Conservation (phyloP, 2,888 invertebrate species). For the Metopia argyrocephala region DNA sequence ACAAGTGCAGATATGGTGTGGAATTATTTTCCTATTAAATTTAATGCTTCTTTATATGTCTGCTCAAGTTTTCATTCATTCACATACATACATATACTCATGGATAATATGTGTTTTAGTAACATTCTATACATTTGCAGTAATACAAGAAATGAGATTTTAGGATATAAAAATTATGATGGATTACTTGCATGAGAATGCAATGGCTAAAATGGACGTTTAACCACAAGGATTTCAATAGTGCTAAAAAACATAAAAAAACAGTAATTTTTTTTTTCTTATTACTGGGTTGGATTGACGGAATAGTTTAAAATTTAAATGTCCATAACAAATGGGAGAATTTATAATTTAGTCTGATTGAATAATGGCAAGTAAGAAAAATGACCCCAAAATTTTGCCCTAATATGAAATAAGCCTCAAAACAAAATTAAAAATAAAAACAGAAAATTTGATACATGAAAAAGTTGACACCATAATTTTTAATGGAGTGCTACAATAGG, state of each 20-base stretch:
- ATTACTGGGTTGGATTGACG: neutral
- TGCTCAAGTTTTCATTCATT: neutral
- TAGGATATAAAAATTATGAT: constrained; percentile 77
- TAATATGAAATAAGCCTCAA: too few relatives aligned
- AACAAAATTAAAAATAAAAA: too few relatives aligned
- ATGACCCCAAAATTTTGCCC: too few relatives aligned
- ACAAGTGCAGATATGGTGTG: neutral
- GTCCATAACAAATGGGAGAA: too few relatives aligned
- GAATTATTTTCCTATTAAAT: neutral
- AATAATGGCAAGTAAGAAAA: too few relatives aligned
- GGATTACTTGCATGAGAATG: constrained; percentile 71
- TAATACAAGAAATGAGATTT: constrained; percentile 76
- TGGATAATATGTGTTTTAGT: neutral
- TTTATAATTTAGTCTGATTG: too few relatives aligned
- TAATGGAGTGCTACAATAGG: too few relatives aligned
- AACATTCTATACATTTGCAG: constrained; percentile 72
- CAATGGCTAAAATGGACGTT: constrained; percentile 34
- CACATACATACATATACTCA: neutral
- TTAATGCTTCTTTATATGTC: neutral
- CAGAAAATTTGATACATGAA: too few relatives aligned
- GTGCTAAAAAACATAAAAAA: neutral
- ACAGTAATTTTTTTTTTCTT: neutral
- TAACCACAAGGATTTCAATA: constrained; percentile 28
- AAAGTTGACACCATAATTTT: too few relatives aligned
- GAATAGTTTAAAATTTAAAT: neutral